A percentile compares a stretch with the other conserved stretches of the same genome.
phyloP scores from a whole-genome alignment of 2,888 invertebrate genomes.

The Parascotia fuliginaria region DNA sequence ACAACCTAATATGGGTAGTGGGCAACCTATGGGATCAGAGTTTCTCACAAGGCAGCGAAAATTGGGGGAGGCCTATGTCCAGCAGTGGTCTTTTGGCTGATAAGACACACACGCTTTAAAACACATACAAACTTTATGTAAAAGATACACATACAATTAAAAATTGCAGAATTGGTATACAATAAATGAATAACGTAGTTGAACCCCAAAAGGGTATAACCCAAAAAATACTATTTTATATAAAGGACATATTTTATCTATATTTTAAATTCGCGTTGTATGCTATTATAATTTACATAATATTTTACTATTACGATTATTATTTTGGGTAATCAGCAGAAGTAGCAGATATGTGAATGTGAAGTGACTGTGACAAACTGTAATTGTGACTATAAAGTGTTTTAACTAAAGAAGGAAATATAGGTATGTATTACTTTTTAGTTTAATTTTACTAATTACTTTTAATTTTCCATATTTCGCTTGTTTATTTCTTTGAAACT shows the following conservation, averaged over 20 bases:
- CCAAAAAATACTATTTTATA: constrained; percentile 51
- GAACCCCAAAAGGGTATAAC: constrained; percentile 44
- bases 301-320: constrained; percentile 77
- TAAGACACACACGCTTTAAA: too few species aligned
- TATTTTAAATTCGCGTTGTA: constrained; percentile 76
- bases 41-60: too few species aligned
- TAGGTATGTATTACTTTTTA: constrained; percentile 29
- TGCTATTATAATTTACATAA: constrained; percentile 68
- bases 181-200: constrained; percentile 43
- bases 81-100: too few species aligned
- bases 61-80: too few species aligned
- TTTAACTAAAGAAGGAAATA: constrained; percentile 9
- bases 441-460: background rate
- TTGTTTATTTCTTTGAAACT: too few species aligned
- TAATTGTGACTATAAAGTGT: constrained; percentile 23
- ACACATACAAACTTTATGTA: constrained; percentile 4
- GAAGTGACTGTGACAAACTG: constrained; percentile 29
- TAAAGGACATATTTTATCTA: constrained; percentile 70
- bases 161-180: background rate
- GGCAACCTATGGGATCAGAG: too few species aligned
- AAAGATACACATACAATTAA: background rate
- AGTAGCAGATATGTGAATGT: constrained; percentile 64
- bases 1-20: too few species aligned
- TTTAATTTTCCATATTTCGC: too few species aligned
- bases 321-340: constrained; percentile 62